Conservation (phyloP, 2,888 invertebrate genomes). For the Horisme vitalbata region DNA sequence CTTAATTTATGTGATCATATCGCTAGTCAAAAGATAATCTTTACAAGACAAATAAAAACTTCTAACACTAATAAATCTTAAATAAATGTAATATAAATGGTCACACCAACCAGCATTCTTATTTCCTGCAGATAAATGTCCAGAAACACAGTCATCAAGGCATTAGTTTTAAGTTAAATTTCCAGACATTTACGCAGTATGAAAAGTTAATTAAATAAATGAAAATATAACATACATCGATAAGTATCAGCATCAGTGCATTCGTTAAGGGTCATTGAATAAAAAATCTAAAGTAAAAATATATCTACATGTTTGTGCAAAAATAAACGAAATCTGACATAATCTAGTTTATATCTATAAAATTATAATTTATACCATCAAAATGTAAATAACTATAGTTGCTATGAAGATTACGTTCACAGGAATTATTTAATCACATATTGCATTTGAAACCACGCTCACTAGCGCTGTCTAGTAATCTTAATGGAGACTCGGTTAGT, state of each 20-base stretch:
- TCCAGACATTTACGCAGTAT: conserved; percentile 2
- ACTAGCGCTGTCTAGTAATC: conserved; percentile 6
- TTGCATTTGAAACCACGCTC: conserved; percentile 15
- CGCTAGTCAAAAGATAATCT: conserved; percentile 7
- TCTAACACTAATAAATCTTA: conserved; percentile 37
- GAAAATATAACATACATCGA: conserved; percentile 7
- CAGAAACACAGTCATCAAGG: conserved; percentile 43
- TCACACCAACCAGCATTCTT: conserved; percentile 75
- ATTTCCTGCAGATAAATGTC: conserved; percentile 13
- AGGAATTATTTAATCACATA: conserved; percentile 22
- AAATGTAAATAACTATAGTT: conserved; percentile 16
- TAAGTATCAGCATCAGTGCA: conserved; percentile 5
- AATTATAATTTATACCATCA: conserved; percentile 10
- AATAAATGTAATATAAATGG: conserved; percentile 53
- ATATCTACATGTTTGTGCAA: conserved; percentile 23
- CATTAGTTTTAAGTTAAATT: background rate
- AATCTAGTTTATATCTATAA: background rate
- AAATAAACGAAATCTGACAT: conserved; percentile 20
- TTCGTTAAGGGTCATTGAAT: conserved; percentile 8
- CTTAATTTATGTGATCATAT: conserved; percentile 5
- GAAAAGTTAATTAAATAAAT: conserved; percentile 6
- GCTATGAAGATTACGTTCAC: conserved; percentile 13
- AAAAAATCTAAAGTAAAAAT: conserved; percentile 20
- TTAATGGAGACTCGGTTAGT: conserved; percentile 10
- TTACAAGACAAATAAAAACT: conserved; percentile 16